Evolutionary conservation across 1,140 invertebrate species (phyloP).

Genomic region (Drosophila guanche): DNA sequence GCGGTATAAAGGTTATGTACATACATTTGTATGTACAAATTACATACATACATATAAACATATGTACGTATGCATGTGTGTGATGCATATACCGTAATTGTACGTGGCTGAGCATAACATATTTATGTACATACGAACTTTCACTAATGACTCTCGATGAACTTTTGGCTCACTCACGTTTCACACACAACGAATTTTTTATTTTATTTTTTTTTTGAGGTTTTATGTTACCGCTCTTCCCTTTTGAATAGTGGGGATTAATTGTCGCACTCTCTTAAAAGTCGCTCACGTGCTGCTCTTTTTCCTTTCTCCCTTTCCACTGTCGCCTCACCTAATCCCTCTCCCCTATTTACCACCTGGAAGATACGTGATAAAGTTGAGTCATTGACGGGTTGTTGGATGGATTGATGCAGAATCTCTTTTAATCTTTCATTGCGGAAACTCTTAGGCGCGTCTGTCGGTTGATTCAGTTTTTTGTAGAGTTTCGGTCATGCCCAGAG

Average conservation of each 20-base stretch:
- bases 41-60: conserved; percentile 6
- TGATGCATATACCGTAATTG: conserved; percentile 54
- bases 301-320: not conserved
- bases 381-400: conserved; percentile 23
- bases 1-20: conserved; percentile 12
- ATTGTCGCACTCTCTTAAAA: no score
- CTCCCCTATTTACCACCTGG: not conserved
- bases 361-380: conserved; percentile 33
- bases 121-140: conserved; percentile 49
- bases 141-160: conserved; percentile 77
- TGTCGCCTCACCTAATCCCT: not conserved
- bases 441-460: conserved; percentile 22
- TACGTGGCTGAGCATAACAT: conserved; percentile 54
- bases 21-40: no score
- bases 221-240: no score
- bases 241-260: no score
- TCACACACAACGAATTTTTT: no score
- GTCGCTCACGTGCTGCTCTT: conserved; percentile 21
- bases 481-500: conserved; percentile 34
- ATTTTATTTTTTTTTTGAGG: no score
- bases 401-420: conserved; percentile 5
- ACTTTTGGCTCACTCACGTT: conserved; percentile 53
- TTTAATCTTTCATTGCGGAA: conserved; percentile 10
- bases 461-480: not conserved
- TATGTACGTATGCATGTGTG: conserved; percentile 14